Evolutionary conservation across 2,797 vertebrate species (phyloP).

Genomic region (Pangasius mekongensis): DNA sequence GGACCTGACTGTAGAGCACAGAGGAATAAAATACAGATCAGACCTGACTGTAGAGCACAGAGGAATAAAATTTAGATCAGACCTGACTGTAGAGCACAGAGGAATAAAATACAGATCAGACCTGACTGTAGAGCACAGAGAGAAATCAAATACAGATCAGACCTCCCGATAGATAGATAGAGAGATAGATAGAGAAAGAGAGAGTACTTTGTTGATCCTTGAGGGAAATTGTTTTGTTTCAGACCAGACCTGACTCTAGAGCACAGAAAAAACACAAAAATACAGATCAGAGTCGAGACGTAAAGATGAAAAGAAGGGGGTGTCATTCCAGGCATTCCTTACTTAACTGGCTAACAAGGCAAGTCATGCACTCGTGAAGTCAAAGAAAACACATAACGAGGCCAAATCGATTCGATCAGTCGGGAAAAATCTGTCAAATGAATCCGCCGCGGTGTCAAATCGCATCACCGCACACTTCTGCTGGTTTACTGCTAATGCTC

Average conservation of each 20-base stretch:
- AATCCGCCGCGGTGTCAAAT: background rate
- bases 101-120: too few species aligned
- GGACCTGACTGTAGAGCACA: too few species aligned
- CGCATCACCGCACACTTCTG: background rate
- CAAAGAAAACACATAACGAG: background rate
- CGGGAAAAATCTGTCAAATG: too few species aligned
- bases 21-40: too few species aligned
- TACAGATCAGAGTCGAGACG: background rate
- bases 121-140: background rate
- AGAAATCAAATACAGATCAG: too few species aligned
- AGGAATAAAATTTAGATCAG: too few species aligned
- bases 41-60: background rate
- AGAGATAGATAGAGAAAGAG: background rate
- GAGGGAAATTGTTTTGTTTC: background rate
- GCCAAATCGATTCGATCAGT: background rate
- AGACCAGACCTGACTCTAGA: background rate
- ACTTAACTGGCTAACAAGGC: background rate
- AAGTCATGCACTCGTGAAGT: background rate
- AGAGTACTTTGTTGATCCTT: background rate
- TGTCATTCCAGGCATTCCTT: conserved; percentile 10
- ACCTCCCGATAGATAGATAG: background rate
- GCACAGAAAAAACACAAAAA: background rate
- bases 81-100: too few species aligned
- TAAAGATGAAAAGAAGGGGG: background rate
- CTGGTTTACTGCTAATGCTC: background rate